phyloP scores from a whole-genome alignment of 2,113 vertebrate species.

The Myodes glareolus region DNA sequence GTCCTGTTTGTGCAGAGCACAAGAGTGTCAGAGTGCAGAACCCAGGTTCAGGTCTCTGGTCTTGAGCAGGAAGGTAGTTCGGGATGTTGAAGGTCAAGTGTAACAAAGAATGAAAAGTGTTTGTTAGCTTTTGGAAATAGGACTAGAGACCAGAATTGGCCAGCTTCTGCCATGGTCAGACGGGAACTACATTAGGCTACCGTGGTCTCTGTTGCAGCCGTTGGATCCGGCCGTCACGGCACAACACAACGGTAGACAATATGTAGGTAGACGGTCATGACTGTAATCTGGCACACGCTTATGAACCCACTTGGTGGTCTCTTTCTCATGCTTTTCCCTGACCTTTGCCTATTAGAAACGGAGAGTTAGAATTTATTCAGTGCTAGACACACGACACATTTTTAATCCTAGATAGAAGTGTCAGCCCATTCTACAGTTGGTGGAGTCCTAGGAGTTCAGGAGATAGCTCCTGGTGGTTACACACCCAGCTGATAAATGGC shows the following conservation, averaged over 20 bases:
- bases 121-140: slow-evolving; percentile 33
- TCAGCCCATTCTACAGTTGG: background rate
- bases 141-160: background rate
- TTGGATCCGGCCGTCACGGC: background rate
- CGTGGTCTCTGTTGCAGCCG: background rate
- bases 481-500: background rate
- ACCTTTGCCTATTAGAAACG: background rate
- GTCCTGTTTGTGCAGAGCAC: background rate
- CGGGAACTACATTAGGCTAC: background rate
- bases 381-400: background rate
- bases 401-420: background rate
- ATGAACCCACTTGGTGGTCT: background rate
- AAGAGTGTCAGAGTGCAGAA: background rate
- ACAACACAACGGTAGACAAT: background rate
- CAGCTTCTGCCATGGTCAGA: background rate
- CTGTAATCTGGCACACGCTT: background rate
- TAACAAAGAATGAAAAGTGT: background rate
- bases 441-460: background rate
- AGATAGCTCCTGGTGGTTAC: background rate
- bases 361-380: slow-evolving; percentile 28
- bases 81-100: background rate
- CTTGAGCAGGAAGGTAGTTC: background rate
- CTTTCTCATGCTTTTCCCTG: background rate
- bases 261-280: background rate
- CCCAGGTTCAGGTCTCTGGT: background rate